Percentiles rank a stretch among this genome's conserved stretches.
Conservation (phyloP, 2,888 invertebrate species). For the Tinea semifulvella region DNA sequence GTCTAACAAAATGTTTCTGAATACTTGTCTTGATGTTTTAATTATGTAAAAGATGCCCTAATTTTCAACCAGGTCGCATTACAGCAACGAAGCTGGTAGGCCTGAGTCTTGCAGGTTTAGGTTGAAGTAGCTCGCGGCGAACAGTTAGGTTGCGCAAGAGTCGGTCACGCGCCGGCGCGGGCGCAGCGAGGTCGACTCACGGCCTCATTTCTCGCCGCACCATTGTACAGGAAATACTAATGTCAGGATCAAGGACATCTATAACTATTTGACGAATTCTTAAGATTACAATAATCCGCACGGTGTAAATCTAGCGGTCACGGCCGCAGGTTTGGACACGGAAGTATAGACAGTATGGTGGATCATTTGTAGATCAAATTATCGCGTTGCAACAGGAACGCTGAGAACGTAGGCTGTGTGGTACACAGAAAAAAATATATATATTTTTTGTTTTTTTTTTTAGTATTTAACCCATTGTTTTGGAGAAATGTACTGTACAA, state of each 20-base stretch:
- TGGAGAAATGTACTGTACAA: too few relatives aligned
- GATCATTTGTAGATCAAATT: too few relatives aligned
- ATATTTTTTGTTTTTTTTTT: too few relatives aligned
- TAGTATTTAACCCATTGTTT: too few relatives aligned
- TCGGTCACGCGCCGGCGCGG: conserved; percentile 19
- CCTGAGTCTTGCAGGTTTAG: not conserved
- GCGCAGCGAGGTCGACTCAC: conserved; percentile 38
- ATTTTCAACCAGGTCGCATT: not conserved
- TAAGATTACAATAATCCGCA: not conserved
- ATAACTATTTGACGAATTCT: not conserved
- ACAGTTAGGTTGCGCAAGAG: conserved; percentile 33
- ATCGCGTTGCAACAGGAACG: too few relatives aligned
- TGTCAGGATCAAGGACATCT: conserved; percentile 51
- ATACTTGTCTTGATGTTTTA: too few relatives aligned
- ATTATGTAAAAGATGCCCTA: not conserved
- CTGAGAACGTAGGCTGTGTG: too few relatives aligned
- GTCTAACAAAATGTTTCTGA: too few relatives aligned
- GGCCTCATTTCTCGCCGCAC: conserved; percentile 36
- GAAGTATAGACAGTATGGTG: too few relatives aligned
- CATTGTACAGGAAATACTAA: conserved; percentile 27
- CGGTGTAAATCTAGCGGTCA: too few relatives aligned
- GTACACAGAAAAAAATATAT: too few relatives aligned
- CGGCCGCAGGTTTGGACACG: too few relatives aligned
- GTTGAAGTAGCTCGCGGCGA: conserved; percentile 15
- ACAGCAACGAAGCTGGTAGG: conserved; percentile 1